Percentiles rank a stretch among this genome's conserved stretches.
Evolutionary conservation across 64 coral and sea anemone species (phyloP).

Genomic region (Pachyseris speciosa): DNA sequence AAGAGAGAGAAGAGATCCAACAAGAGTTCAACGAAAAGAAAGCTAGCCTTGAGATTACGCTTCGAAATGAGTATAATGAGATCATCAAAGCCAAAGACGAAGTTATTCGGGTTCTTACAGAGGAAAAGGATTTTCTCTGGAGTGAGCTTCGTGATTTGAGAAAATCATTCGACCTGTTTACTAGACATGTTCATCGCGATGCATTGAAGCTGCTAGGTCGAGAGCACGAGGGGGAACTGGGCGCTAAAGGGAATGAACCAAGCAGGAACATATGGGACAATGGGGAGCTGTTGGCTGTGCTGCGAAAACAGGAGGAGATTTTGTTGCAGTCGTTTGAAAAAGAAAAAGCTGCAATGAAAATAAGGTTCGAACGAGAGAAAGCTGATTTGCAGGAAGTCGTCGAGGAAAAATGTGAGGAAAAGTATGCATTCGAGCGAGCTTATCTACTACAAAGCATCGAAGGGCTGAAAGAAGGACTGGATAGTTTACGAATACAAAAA

Average conservation of each 20-base stretch:
- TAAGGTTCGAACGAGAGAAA: slow-evolving; percentile 66
- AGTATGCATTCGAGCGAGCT: slow-evolving; percentile 29
- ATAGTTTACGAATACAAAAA: slow-evolving; percentile 59
- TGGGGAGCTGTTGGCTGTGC: slow-evolving; percentile 25
- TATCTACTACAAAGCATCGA: slow-evolving; percentile 42
- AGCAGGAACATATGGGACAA: not conserved
- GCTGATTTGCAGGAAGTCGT: slow-evolving; percentile 13
- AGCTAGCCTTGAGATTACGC: not conserved
- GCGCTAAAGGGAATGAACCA: not conserved
- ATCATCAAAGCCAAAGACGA: slow-evolving; percentile 53
- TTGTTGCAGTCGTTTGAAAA: slow-evolving; percentile 21
- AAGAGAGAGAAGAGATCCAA: slow-evolving; percentile 19
- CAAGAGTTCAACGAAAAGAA: slow-evolving; percentile 44
- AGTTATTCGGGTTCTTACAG: slow-evolving; percentile 54
- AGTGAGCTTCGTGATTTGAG: slow-evolving; percentile 48
- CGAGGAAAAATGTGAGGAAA: slow-evolving; percentile 44
- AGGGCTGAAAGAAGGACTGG: slow-evolving; percentile 64
- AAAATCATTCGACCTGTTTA: slow-evolving; percentile 55
- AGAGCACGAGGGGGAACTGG: not conserved
- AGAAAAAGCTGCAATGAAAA: slow-evolving; percentile 45
- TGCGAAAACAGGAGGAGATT: slow-evolving; percentile 59
- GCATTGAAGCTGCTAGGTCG: not conserved
- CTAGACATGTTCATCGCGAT: slow-evolving; percentile 7
- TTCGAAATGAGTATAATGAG: slow-evolving; percentile 37
- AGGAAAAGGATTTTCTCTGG: slow-evolving; percentile 59